Percentiles rank a stretch among this genome's conserved stretches.
Conservation (phyloP, 2,797 vertebrate species). For the Todus mexicanus region DNA sequence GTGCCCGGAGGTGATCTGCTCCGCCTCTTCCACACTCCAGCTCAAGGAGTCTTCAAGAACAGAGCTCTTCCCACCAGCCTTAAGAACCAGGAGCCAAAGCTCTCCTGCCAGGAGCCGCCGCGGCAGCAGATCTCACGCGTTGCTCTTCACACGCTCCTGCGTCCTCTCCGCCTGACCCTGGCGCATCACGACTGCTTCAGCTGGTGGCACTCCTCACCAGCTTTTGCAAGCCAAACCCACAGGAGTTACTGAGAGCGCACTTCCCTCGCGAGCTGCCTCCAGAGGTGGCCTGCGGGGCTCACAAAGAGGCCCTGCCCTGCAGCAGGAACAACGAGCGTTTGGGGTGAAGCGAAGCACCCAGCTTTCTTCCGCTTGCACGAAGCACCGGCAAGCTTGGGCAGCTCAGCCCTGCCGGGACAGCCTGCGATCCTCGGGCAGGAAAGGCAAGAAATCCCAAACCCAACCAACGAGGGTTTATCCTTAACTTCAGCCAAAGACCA, state of each 20-base stretch:
- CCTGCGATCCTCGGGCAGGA: background rate
- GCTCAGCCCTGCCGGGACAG: background rate
- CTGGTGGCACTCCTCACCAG: rapidly evolving
- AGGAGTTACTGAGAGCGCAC: rapidly evolving
- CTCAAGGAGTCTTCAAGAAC: background rate
- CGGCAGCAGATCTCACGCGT: rapidly evolving
- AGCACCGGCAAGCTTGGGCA: background rate
- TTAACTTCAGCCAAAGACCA: background rate
- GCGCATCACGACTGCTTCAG: rapidly evolving
- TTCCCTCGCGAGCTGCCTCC: background rate
- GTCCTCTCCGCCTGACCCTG: background rate
- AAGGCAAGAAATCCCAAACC: background rate
- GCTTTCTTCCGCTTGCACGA: background rate
- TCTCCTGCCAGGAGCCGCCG: background rate
- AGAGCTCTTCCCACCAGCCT: background rate
- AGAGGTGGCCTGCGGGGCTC: background rate
- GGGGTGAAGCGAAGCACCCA: background rate
- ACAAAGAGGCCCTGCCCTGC: rapidly evolving
- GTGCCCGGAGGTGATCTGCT: background rate
- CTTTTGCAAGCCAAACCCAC: background rate
- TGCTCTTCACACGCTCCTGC: rapidly evolving
- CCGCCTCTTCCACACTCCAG: background rate
- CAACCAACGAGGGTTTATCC: background rate
- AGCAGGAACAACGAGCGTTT: background rate
- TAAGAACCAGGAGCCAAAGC: background rate